Evolutionary conservation across 2,113 vertebrate species (phyloP).

Genomic region (Spea multiplicata): DNA sequence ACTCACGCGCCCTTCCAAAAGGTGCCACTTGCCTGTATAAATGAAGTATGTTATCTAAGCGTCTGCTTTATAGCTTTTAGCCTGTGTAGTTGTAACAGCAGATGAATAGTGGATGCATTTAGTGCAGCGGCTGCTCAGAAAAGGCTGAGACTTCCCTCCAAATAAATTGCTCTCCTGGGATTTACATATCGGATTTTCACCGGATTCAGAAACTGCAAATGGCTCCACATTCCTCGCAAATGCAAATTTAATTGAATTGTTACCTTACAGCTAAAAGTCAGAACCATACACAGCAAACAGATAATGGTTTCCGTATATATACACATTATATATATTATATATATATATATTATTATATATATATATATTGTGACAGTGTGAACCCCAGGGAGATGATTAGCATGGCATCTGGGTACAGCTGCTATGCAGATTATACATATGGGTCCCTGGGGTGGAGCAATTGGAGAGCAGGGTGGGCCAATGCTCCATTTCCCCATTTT

Average conservation of each 20-base stretch:
- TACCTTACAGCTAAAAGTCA: constrained; percentile 53
- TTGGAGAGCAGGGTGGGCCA: no score
- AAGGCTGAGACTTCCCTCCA: constrained; percentile 18
- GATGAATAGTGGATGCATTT: constrained; percentile 18
- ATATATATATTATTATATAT: no score
- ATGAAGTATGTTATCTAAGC: neutral
- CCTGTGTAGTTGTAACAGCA: constrained; percentile 17
- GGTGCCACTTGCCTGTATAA: neutral
- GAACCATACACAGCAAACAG: constrained; percentile 56
- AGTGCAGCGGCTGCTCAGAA: constrained; percentile 6
- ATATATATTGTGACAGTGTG: no score
- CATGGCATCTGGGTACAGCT: no score
- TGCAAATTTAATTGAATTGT: constrained; percentile 52
- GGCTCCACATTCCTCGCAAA: constrained; percentile 53
- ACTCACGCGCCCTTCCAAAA: neutral
- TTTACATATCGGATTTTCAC: constrained; percentile 63
- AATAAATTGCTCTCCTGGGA: constrained; percentile 51
- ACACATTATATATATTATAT: no score
- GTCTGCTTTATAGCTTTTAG: neutral
- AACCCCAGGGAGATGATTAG: no score
- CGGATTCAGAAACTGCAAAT: constrained; percentile 61
- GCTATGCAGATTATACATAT: no score
- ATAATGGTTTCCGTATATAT: constrained; percentile 59
- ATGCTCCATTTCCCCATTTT: no score
- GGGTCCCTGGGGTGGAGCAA: no score